A percentile compares a stretch with the other conserved stretches of the same genome.
Conservation (phyloP, 2,888 invertebrate genomes). For the Busseola fusca region DNA sequence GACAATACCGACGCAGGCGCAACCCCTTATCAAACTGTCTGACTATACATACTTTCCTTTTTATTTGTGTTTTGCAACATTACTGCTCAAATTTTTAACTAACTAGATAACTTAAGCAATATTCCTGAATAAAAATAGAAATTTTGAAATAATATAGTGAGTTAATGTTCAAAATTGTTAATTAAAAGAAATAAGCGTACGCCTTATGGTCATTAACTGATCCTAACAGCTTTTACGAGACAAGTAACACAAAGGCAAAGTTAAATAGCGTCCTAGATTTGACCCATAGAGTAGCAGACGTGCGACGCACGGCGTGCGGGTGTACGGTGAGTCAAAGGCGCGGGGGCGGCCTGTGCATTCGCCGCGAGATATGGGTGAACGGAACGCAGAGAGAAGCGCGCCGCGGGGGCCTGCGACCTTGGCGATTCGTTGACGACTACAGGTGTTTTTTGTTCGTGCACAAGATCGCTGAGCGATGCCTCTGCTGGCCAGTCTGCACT, state of each 20-base stretch:
- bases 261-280: slow-evolving; percentile 77
- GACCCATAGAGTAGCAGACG: slow-evolving; percentile 70
- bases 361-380: slow-evolving; percentile 88
- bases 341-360: slow-evolving; percentile 83
- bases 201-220: slow-evolving; percentile 17
- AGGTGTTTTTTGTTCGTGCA: slow-evolving; percentile 88
- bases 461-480: slow-evolving; percentile 78
- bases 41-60: slow-evolving; percentile 73
- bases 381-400: slow-evolving; percentile 84
- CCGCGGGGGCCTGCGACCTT: slow-evolving; percentile 86
- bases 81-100: background rate
- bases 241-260: slow-evolving; percentile 60
- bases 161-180: slow-evolving; percentile 7
- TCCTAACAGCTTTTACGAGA: slow-evolving; percentile 21
- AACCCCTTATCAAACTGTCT: slow-evolving; percentile 68
- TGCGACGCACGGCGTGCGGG: slow-evolving; percentile 68
- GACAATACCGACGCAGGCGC: slow-evolving; percentile 82
- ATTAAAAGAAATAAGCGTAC: slow-evolving; percentile 6
- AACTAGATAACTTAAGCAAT: background rate
- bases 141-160: slow-evolving; percentile 4
- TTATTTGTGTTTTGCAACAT: slow-evolving; percentile 57
- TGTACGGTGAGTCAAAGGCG: slow-evolving; percentile 79
- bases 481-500: slow-evolving; percentile 70
- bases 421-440: slow-evolving; percentile 87
- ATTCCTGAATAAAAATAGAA: background rate